Conservation (phyloP, 2,113 vertebrate species). For the Corythaixoides concolor region DNA sequence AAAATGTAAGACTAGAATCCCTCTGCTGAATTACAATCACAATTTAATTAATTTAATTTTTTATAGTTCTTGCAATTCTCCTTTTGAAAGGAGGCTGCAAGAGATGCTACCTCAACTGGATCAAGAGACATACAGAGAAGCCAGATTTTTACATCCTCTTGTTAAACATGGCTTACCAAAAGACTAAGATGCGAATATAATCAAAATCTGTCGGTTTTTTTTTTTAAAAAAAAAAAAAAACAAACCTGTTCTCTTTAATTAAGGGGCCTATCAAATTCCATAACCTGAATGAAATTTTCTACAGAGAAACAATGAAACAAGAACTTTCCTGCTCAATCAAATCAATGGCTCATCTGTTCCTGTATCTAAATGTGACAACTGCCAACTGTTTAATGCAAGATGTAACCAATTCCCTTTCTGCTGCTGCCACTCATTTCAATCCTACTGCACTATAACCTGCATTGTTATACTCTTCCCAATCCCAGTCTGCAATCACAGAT, state of each 20-base stretch:
- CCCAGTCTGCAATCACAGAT: not conserved
- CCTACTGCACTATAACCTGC: not conserved
- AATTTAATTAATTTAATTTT: not conserved
- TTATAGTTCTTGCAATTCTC: not conserved
- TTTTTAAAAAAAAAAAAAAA: too few species aligned
- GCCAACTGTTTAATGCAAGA: not conserved
- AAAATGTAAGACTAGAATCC: not conserved
- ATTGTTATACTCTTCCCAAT: not conserved
- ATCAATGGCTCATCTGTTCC: not conserved
- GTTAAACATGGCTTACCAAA: not conserved
- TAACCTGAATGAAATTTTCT: not conserved
- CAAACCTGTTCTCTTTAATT: not conserved
- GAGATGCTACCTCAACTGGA: not conserved
- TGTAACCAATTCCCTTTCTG: not conserved
- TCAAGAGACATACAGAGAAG: not conserved
- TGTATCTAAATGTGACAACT: not conserved
- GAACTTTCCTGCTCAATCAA: not conserved
- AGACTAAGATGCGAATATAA: not conserved
- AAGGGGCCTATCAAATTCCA: not conserved
- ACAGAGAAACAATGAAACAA: not conserved
- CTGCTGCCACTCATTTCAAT: not conserved
- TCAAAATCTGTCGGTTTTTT: not conserved
- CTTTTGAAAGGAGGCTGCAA: not conserved
- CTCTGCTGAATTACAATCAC: not conserved
- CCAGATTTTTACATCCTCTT: not conserved